phyloP scores from a whole-genome alignment of 2,888 invertebrate species.

The Oligia latruncula region DNA sequence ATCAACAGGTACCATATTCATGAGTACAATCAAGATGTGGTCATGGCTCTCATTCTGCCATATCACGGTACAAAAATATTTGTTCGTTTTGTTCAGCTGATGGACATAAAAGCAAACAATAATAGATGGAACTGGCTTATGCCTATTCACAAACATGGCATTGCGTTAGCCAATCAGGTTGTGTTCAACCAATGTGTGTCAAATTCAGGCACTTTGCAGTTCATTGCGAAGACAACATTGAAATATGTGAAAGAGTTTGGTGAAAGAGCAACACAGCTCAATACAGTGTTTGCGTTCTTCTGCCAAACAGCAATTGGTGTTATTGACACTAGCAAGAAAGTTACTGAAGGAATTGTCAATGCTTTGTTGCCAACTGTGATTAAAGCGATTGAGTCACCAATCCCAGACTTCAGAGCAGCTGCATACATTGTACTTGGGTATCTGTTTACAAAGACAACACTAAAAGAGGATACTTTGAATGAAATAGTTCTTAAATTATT shows the following conservation, averaged over 20 bases:
- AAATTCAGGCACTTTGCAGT: constrained; percentile 79
- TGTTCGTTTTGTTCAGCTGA: constrained; percentile 94
- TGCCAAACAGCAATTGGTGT: constrained; percentile 93
- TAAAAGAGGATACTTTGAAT: constrained; percentile 91
- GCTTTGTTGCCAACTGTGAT: constrained; percentile 93
- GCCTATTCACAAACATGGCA: constrained; percentile 93
- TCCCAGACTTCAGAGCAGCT: constrained; percentile 93
- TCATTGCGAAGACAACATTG: constrained; percentile 77
- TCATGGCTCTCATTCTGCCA: constrained; percentile 95
- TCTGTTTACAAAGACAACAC: constrained; percentile 91
- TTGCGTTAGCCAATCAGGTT: constrained; percentile 93
- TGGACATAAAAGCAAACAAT: constrained; percentile 91
- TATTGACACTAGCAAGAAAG: constrained; percentile 89
- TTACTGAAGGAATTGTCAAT: constrained; percentile 92
- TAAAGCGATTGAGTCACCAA: constrained; percentile 92
- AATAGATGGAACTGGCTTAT: constrained; percentile 94
- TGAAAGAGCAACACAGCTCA: constrained; percentile 90
- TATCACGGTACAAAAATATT: constrained; percentile 98
- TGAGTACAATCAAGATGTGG: constrained; percentile 95
- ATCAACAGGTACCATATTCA: constrained; percentile 97
- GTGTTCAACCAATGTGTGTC: constrained; percentile 93
- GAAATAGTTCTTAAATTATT: constrained; percentile 89
- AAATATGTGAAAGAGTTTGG: constrained; percentile 90
- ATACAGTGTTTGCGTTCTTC: constrained; percentile 95
- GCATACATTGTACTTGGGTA: constrained; percentile 93